Conservation (phyloP, 2,797 vertebrate species). For the Petrocephalus sullivani region DNA sequence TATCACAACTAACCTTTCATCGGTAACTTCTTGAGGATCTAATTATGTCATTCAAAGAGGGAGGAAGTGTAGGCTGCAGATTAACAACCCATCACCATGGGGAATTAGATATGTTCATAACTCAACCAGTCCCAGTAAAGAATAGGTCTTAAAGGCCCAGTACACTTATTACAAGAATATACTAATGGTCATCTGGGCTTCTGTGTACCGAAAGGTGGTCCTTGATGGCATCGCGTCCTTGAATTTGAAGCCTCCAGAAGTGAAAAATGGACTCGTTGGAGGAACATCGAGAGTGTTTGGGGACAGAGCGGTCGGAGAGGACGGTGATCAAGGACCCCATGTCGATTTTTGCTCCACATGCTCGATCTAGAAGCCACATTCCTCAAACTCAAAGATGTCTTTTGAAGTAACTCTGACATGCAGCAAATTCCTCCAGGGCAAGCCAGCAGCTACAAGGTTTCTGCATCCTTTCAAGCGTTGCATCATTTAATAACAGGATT, state of each 20-base stretch:
- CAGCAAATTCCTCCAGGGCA: not conserved
- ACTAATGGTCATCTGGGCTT: not conserved
- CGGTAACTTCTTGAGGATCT: not conserved
- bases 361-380: not conserved
- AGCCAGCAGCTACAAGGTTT: not conserved
- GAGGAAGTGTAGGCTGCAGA: not conserved
- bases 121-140: not conserved
- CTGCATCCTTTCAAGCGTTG: not conserved
- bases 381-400: not conserved
- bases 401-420: not conserved
- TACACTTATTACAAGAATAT: not conserved
- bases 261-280: not conserved
- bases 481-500: not conserved
- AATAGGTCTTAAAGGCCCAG: not conserved
- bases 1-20: not conserved
- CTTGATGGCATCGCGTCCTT: not conserved
- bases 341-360: not conserved
- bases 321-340: not conserved
- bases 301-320: not conserved
- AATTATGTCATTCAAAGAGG: not conserved
- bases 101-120: not conserved
- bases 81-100: not conserved
- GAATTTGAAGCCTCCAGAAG: not conserved
- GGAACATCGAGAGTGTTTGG: not conserved
- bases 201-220: not conserved